Evolutionary conservation across 2,888 invertebrate species (phyloP), one percentile per base, ranked within the genome.

Genomic region (Suillia variegata): DNA sequence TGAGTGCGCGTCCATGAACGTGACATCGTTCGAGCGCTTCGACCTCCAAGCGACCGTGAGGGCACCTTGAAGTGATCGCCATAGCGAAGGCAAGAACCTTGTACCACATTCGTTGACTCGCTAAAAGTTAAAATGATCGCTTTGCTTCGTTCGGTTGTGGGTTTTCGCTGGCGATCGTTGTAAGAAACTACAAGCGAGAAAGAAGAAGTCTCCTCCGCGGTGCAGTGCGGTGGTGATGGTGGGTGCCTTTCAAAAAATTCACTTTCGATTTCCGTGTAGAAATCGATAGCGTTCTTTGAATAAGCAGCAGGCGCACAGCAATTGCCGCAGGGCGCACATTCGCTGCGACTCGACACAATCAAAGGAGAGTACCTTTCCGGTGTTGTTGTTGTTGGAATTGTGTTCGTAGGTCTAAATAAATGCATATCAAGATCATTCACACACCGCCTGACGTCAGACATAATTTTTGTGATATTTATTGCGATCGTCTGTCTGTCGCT

Each of bases 181-280:
- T 22, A 54, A 54, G 53, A 54, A 54, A 42, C 42, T 38, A n/a
- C n/a, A n/a, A n/a, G n/a, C n/a, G n/a, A n/a, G n/a, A n/a, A n/a
- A n/a, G 8, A 4, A n/a, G n/a, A 8, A 38, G 38, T 4, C 20
- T 13, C 6, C 45, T 20, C 6, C 18, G 12, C 12, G 5, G 12
- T n/a, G n/a, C 38, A 38, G n/a, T 13, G 15, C 8, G 17, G 18
- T 20, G 20, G 4, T 38, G 38, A 38, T 13, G 12, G 38, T 4
- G 15, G n/a, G 10, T n/a, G n/a, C 10, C 13, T 38, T 48, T 48
- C 48, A 22, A 49, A 55, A 54, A 56, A 38, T 13, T 45, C 71
- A 75, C 77, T 75, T 75, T 76, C 76, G 71, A 67, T 76, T 75
- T 75, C 73, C 70, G 73, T 71, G 75, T 74, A 76, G 77, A 77